Conservation (phyloP, 2,888 invertebrate genomes). For the Callosobruchus maculatus region DNA sequence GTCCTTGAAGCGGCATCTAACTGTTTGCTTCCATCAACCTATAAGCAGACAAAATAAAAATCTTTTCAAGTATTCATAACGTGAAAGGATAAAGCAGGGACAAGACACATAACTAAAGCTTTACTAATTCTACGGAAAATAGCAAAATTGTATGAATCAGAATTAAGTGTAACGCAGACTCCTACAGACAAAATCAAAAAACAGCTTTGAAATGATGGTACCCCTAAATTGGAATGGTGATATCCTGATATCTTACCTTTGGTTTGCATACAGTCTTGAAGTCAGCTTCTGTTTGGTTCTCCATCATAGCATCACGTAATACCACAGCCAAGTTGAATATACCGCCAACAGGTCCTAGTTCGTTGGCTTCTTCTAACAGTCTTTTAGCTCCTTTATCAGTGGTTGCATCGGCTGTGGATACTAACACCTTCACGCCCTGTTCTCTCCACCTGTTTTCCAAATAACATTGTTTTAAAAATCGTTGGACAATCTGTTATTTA, state of each 20-base stretch:
- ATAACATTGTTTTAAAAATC: neutral
- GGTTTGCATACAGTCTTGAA: constrained; percentile 79
- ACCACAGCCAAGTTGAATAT: constrained; percentile 96
- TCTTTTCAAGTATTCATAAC: too few relatives aligned
- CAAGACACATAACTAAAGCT: too few relatives aligned
- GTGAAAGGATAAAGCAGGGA: too few relatives aligned
- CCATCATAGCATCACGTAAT: constrained; percentile 80
- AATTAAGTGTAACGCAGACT: too few relatives aligned
- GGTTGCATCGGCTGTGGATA: constrained; percentile 65
- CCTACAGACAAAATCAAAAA: too few relatives aligned
- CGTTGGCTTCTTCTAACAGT: constrained; percentile 60
- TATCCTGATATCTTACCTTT: constrained; percentile 56
- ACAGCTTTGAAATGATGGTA: too few relatives aligned
- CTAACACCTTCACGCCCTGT: constrained; percentile 59
- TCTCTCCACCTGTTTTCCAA: constrained; percentile 50
- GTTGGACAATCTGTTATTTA: too few relatives aligned
- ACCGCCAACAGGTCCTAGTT: constrained; percentile 72
- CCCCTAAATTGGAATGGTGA: too few relatives aligned
- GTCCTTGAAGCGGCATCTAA: constrained; percentile 77
- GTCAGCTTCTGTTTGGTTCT: constrained; percentile 77
- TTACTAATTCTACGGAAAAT: too few relatives aligned
- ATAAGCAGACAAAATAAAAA: neutral
- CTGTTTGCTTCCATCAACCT: constrained; percentile 72
- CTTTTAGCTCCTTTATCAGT: constrained; percentile 59
- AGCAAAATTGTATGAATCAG: too few relatives aligned